These are phyloP conservation scores for Porites lutea DNA, from an alignment of 64 coral and sea anemone species.

Conservation along the genomic window DNA sequence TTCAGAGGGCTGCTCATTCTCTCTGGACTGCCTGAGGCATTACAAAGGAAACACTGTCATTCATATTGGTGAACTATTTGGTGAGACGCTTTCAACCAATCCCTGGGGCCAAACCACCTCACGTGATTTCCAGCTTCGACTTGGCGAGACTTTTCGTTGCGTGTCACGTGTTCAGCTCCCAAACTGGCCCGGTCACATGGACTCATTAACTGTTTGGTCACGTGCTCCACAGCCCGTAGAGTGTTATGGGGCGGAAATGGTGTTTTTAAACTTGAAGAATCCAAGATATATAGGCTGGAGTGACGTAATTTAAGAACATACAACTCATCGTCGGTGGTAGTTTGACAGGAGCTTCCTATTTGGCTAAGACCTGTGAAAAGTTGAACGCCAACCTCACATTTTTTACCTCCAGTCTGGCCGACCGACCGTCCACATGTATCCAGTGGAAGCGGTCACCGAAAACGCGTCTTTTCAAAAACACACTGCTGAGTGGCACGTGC, in stretches of 20 bases:
- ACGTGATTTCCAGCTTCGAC: slow-evolving; percentile 78
- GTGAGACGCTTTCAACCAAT: slow-evolving; percentile 81
- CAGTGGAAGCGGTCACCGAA: too few species aligned
- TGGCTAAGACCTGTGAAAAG: too few species aligned
- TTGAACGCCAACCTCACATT: too few species aligned
- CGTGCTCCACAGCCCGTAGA: slow-evolving; percentile 39
- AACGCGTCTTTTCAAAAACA: too few species aligned
- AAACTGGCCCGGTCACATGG: slow-evolving; percentile 94
- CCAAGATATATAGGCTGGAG: slow-evolving; percentile 56
- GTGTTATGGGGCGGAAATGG: slow-evolving; percentile 70
- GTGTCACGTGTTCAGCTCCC: slow-evolving; percentile 79
- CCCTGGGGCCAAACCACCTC: slow-evolving; percentile 93
- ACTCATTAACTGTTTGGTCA: slow-evolving; percentile 79
- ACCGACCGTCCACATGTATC: too few species aligned
- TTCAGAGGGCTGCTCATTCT: slow-evolving; percentile 81
- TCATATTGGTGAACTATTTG: slow-evolving; percentile 90
- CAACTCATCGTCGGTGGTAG: neutral
- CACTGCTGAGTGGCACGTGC: too few species aligned
- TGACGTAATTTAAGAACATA: neutral
- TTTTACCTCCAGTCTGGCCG: too few species aligned
- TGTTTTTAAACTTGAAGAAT: slow-evolving; percentile 43
- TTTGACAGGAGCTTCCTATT: too few species aligned
- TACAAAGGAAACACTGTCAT: slow-evolving; percentile 89
- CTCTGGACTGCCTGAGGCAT: slow-evolving; percentile 73
- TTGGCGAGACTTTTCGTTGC: slow-evolving; percentile 81